Base-by-base conservation (phyloP, 2,113 vertebrate species). In the Meriones unguiculatus region DNA sequence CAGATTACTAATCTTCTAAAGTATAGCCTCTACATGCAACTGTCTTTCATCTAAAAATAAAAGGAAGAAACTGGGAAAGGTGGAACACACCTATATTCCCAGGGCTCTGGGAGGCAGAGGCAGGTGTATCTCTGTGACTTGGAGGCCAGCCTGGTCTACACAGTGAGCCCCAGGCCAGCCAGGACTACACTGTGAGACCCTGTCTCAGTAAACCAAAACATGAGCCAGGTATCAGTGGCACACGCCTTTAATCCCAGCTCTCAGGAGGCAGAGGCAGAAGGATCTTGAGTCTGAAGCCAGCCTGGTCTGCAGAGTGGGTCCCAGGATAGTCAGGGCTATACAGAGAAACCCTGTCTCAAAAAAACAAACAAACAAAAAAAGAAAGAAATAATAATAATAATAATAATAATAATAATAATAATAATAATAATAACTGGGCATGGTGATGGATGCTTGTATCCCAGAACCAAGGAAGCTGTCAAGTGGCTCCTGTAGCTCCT, bases 1-100 rank as follows among this genome's bases (percentile, higher is more conserved):
- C 67, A 72, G 64, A 94, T 77, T 75, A 87, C 72, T 72, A 64
- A 80, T 82, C 82, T 89, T 54, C 62, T 67, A 95, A 84, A 91
- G 38, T 84, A 94, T 35, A 17, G 46, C 69, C 84, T 75, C 35
- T 46, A 96, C 8, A 62, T 1, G 87, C 2, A 76, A 90, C 64
- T 64, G 10, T 32, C 30, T 59, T 87, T 95, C 92, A 75, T 50
- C 70, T 69, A 62, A 87, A 92, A 87, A 69, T 17, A 77, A 77
- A 12, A 11, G 76, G 2, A 59, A 18, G 1, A 46, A 46, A 5
- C 46, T 46, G 46, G 46, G 46, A 46, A 46, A 46, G 46, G 46
- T 46, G 46, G 46, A 46, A 46, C 46, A 46, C 46, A 46, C 4
- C 46, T 46, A 46, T 46, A 46, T 5, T 46, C 46, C 46, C 46